phyloP scores from a whole-genome alignment of 2,797 vertebrate genomes.

The Dendrocincla tyrannina region DNA sequence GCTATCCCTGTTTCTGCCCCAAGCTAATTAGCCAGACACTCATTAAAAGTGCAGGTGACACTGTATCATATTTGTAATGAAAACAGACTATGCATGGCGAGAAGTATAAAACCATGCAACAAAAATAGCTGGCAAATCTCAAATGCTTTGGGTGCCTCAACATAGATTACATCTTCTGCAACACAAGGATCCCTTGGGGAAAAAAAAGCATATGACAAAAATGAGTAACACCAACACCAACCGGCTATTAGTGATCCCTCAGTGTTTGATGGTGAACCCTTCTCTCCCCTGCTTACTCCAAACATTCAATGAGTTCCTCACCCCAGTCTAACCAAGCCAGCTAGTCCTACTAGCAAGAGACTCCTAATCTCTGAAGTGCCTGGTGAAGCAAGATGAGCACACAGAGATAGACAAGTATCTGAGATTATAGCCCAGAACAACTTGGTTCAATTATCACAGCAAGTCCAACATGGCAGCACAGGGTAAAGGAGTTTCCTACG shows the following conservation, averaged over 20 bases:
- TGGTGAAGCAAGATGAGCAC: background rate
- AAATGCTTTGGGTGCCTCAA: background rate
- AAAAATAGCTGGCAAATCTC: background rate
- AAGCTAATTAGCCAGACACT: background rate
- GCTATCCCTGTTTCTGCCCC: background rate
- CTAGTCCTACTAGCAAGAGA: background rate
- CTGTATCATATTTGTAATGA: background rate
- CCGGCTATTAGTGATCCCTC: background rate
- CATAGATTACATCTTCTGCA: background rate
- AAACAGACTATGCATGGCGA: fast-evolving
- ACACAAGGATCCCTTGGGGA: background rate
- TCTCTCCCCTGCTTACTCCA: background rate
- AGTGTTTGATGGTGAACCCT: background rate
- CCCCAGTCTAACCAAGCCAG: background rate
- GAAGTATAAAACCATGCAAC: background rate
- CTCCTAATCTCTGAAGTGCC: background rate
- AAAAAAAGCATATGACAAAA: background rate
- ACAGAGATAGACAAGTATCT: background rate
- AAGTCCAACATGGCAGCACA: background rate
- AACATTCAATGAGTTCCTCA: background rate
- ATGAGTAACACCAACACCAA: background rate
- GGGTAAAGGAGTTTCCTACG: background rate
- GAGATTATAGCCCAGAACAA: background rate
- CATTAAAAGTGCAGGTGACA: background rate
- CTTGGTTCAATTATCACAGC: background rate